Percentiles rank a stretch among this genome's conserved stretches.
phyloP scores from a whole-genome alignment of 2,888 invertebrate species.

The Pilophorus perplexus region DNA sequence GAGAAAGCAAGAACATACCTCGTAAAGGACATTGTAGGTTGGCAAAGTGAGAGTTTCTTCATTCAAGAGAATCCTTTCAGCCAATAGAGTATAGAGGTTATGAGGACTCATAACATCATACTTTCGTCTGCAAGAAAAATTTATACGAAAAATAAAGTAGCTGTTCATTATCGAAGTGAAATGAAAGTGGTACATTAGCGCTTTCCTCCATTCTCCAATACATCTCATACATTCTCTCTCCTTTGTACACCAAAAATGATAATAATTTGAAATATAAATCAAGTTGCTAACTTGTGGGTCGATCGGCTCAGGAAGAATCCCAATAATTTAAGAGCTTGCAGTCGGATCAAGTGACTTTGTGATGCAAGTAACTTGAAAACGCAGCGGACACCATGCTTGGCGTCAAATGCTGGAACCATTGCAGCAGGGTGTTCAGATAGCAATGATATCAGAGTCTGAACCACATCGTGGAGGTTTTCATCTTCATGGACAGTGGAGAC shows the following conservation, averaged over 20 bases:
- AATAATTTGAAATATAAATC: slow-evolving; percentile 21
- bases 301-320: slow-evolving; percentile 97
- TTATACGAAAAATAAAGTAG: too few species aligned
- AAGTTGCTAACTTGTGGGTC: slow-evolving; percentile 84
- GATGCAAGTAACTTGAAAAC: slow-evolving; percentile 96
- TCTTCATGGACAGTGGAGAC: slow-evolving; percentile 64
- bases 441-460: slow-evolving; percentile 92
- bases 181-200: too few species aligned
- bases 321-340: slow-evolving; percentile 92
- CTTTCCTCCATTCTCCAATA: too few species aligned
- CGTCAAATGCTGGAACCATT: slow-evolving; percentile 98
- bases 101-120: slow-evolving; percentile 99
- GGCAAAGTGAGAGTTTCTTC: slow-evolving; percentile 88
- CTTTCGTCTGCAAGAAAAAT: slow-evolving; percentile 80
- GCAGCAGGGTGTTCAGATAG: slow-evolving; percentile 99
- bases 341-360: slow-evolving; percentile 90
- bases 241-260: not conserved
- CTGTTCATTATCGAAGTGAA: too few species aligned
- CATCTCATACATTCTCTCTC: too few species aligned
- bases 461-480: slow-evolving; percentile 96
- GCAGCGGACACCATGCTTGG: slow-evolving; percentile 91
- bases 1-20: slow-evolving; percentile 56
- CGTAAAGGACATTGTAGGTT: slow-evolving; percentile 97
- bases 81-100: slow-evolving; percentile 94
- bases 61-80: slow-evolving; percentile 84